phyloP scores from a whole-genome alignment of 2,888 invertebrate genomes.

The Caenorhabditis angaria region DNA sequence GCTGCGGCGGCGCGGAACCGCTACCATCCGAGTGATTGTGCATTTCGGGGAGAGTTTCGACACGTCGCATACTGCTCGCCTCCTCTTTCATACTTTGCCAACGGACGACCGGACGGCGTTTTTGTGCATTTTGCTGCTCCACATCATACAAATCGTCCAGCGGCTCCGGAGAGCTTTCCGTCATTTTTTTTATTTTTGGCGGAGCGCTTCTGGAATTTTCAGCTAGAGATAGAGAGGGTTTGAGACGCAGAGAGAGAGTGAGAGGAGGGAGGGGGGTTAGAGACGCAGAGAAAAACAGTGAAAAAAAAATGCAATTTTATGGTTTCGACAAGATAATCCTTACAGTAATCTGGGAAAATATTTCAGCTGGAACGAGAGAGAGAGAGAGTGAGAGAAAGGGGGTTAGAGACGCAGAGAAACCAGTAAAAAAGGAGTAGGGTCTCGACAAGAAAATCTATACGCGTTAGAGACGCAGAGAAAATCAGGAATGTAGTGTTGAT shows the following conservation, averaged over 20 bases:
- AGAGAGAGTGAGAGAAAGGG: constrained; percentile 8
- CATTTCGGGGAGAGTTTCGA: constrained; percentile 48
- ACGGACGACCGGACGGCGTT: constrained; percentile 47
- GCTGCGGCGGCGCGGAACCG: neutral
- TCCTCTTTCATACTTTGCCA: constrained; percentile 52
- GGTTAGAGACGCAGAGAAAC: constrained; percentile 7
- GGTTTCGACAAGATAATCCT: no score
- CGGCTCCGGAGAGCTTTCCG: constrained; percentile 57
- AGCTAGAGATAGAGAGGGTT: neutral
- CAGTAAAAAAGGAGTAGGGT: constrained; percentile 6
- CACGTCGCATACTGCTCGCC: constrained; percentile 38
- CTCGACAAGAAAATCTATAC: no score
- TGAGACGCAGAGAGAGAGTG: constrained; percentile 1
- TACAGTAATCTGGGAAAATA: no score
- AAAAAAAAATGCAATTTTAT: neutral
- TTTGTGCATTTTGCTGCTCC: constrained; percentile 17
- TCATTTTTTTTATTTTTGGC: constrained; percentile 32
- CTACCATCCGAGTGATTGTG: constrained; percentile 20
- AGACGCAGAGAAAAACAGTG: neutral
- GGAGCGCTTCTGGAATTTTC: neutral
- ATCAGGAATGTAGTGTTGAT: no score
- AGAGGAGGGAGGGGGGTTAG: neutral
- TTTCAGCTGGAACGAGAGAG: constrained; percentile 6
- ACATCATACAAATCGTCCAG: constrained; percentile 50
- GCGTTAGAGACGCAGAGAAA: no score